phyloP scores from a whole-genome alignment of 1,140 invertebrate genomes.

The Telenomus remus region DNA sequence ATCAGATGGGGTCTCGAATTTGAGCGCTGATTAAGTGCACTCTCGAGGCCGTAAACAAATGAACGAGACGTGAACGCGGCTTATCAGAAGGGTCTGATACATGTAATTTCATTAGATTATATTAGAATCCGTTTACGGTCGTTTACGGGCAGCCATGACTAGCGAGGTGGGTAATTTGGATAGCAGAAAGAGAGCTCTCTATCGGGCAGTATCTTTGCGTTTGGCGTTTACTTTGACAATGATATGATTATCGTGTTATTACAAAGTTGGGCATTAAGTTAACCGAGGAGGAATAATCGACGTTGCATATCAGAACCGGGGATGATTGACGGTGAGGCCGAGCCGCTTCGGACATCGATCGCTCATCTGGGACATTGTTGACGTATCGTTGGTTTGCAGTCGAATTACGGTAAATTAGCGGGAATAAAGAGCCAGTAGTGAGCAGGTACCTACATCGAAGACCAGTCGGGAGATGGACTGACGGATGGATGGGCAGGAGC shows the following conservation, averaged over 20 bases:
- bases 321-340: constrained; percentile 37
- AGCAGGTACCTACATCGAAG: constrained; percentile 71
- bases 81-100: too few species aligned
- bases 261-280: constrained; percentile 9
- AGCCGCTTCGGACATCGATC: constrained; percentile 33
- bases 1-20: too few species aligned
- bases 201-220: neutral
- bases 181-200: neutral
- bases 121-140: too few species aligned
- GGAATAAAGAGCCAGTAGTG: constrained; percentile 67
- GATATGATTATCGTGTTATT: constrained; percentile 27
- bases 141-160: too few species aligned
- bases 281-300: constrained; percentile 28
- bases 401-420: constrained; percentile 72
- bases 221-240: constrained; percentile 12
- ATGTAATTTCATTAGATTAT: too few species aligned
- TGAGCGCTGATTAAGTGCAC: too few species aligned
- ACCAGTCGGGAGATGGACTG: constrained; percentile 55
- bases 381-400: constrained; percentile 59
- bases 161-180: neutral
- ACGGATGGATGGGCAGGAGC: constrained; percentile 69
- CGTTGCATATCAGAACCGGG: constrained; percentile 34
- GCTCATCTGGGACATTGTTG: constrained; percentile 56
- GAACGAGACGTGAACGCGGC: too few species aligned
- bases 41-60: too few species aligned